A percentile compares a stretch with the other conserved stretches of the same genome.
phyloP scores from a whole-genome alignment of 2,113 vertebrate genomes.

The Notothenia rossii region DNA sequence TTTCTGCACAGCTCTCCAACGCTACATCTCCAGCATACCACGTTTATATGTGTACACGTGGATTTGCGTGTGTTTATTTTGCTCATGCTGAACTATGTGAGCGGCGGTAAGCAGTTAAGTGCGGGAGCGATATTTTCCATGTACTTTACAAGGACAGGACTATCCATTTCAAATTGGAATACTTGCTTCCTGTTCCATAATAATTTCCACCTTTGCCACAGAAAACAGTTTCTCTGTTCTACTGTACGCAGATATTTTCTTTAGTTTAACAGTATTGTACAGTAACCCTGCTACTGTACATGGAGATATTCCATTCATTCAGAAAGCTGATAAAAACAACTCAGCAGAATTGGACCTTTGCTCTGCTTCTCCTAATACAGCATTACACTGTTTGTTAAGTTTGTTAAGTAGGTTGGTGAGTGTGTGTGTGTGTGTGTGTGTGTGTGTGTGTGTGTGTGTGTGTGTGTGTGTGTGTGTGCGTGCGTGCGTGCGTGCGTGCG shows the following conservation, averaged over 20 bases:
- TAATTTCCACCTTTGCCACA: constrained; percentile 64
- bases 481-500: too few relatives aligned
- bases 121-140: constrained; percentile 45
- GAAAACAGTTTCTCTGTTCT: constrained; percentile 30
- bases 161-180: constrained; percentile 76
- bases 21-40: neutral
- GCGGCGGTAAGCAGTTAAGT: constrained; percentile 29
- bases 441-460: too few relatives aligned
- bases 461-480: too few relatives aligned
- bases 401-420: too few relatives aligned
- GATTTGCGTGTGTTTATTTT: constrained; percentile 25
- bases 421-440: too few relatives aligned
- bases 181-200: constrained; percentile 69
- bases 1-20: neutral
- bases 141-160: constrained; percentile 44
- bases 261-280: neutral
- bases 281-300: neutral
- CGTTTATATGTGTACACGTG: neutral
- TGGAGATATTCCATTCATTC: neutral
- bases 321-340: neutral
- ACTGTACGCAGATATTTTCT: constrained; percentile 1
- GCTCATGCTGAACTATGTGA: constrained; percentile 9
- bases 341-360: neutral
- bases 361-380: neutral
- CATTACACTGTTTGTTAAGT: neutral